Base-by-base conservation (phyloP, 2,113 vertebrate genomes). In the Loxodonta africana region DNA sequence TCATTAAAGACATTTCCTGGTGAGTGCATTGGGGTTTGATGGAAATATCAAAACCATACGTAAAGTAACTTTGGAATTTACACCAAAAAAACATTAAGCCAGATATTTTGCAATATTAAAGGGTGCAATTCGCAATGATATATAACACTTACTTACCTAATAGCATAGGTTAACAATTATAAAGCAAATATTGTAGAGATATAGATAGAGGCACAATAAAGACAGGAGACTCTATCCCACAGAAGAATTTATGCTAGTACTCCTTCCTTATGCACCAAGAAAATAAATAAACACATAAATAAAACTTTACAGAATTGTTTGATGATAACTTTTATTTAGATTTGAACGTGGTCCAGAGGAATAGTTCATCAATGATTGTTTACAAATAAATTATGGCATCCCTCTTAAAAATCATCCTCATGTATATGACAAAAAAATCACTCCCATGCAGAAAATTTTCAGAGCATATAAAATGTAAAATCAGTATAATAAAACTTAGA, bases 141-240 rank as follows among this genome's bases (percentile, higher is more conserved):
- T 37, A 20, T n/a, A 80, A 12, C 33, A 80, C 89, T 57, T 25
- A 44, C 37, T 71, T 17, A n/a, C 6, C 33, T 5, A 71, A 37
- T 71, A 20, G 15, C 17, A 37, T n/a, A 69, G 67, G 67, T 15
- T 37, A n/a, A 37, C 28, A 71, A 37, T 37, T 28, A 30, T 28
- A 48, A 28, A 78, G 10, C 1, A 41, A 15, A 48, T 80, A 69
- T 0, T 10, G 14, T 28, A 46, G 11, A 33, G 74, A 6, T 25
- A 83, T 1, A 30, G 78, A 25, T 18, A 62, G 46, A 83, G 28
- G 20, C 8, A 88, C 23, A 46, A 4, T 26, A 51, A 28, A 74
- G 0, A 6, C 18, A 44, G 17, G 9, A 83, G 15, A 53, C 11
- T 53, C 69, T 46, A 44, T 0, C 0, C 69, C n/a, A 14, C 33